Base-by-base conservation (phyloP, 2,113 vertebrate genomes). In the Falco punctatus region DNA sequence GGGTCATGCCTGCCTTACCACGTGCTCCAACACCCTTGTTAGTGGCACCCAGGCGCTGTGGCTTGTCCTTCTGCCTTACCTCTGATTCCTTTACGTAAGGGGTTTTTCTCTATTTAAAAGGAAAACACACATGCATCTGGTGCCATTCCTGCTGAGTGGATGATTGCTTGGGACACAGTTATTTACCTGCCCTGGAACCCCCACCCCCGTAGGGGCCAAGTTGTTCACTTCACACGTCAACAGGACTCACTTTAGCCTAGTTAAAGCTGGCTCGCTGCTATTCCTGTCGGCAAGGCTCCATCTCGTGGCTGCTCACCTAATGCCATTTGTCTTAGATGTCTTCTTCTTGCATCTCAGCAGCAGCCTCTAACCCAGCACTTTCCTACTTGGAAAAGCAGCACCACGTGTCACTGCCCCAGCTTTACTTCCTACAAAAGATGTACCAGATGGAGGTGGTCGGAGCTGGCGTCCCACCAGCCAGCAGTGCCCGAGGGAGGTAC, bases 71-170 rank as follows among this genome's bases (percentile, higher is more conserved):
- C 90, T 85, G 44, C 92, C 83, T 88, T 73, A 93, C 93, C 85
- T 91, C 89, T 95, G 85, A 92, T 92, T 95, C 91, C 40, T 96
- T 97, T 97, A 96, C 13, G 3, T 96, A 97, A 97, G 70, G 21
- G 73, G 18, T 38, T 65, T 94, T 94, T 89, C 83, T 86, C 83
- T 79, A 2, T 83, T 90, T 70, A 85, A 88, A 67, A 79, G 40
- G 70, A 89, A 89, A 89, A 89, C 38, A 75, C 35, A 26, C 44
- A n/a, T 10, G 6, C 1, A 0, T 20, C 79, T 70, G 74, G 44
- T 74, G 79, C 33, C 44, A 4, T 62, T 93, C 33, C 74, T 46
- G 3, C 73, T 51, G 71, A 66, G 49, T 79, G 67, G 62, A 32
- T 96, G 83, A 91, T 77, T 10, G 0, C 80, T 14, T 33, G 49